Evolutionary conservation across 1,140 invertebrate species (phyloP).

Genomic region (Pseudobourletiella spinata): DNA sequence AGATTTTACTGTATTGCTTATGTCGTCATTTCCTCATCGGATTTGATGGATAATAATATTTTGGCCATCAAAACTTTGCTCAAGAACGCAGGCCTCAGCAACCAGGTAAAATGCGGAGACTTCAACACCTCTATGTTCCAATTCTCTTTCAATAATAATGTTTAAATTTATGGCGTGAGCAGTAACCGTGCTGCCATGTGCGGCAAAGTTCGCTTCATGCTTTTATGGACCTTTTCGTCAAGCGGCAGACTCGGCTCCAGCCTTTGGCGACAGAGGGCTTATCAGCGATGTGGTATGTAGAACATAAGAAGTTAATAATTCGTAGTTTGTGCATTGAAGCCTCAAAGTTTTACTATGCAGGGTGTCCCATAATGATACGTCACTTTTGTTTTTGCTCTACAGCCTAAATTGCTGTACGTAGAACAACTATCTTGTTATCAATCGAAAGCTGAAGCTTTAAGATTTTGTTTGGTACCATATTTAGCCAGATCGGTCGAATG

Average conservation of each 20-base stretch:
- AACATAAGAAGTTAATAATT: neutral
- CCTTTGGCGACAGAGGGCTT: slow-evolving; percentile 80
- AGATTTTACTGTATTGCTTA: too few relatives aligned
- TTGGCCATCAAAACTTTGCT: slow-evolving; percentile 75
- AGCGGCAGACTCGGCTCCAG: slow-evolving; percentile 81
- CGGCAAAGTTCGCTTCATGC: slow-evolving; percentile 88
- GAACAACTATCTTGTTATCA: too few relatives aligned
- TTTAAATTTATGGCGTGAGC: slow-evolving; percentile 45
- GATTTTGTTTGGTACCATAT: too few relatives aligned
- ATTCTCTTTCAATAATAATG: neutral
- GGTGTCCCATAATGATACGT: too few relatives aligned
- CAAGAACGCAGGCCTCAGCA: slow-evolving; percentile 40
- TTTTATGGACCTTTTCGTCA: slow-evolving; percentile 96
- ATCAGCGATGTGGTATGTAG: slow-evolving; percentile 69
- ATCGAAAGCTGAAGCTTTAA: too few relatives aligned
- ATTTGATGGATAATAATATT: slow-evolving; percentile 96
- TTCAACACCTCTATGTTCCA: too few relatives aligned
- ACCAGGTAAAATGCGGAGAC: too few relatives aligned
- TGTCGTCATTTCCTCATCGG: slow-evolving; percentile 88
- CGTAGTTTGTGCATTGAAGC: too few relatives aligned
- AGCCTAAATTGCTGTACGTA: too few relatives aligned
- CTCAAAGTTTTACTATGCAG: too few relatives aligned
- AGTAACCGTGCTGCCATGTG: slow-evolving; percentile 83
- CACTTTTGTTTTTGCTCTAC: too few relatives aligned
- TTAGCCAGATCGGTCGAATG: too few relatives aligned